Evolutionary conservation across 2,113 vertebrate species (phyloP), one percentile per base, ranked within the genome.

Genomic region (Scolopax mira): DNA sequence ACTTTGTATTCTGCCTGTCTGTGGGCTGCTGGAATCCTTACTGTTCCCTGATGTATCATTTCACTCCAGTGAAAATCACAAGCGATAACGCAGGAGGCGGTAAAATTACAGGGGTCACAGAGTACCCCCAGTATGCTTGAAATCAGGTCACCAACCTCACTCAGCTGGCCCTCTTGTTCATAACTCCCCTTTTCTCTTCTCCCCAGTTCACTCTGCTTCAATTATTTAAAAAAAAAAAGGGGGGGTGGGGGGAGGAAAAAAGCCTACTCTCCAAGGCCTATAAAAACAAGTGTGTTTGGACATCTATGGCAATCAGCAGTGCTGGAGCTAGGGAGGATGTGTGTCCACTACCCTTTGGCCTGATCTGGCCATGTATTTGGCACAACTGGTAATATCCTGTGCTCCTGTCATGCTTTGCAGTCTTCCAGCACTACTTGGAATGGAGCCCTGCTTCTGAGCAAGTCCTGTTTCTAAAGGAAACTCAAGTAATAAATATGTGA

Each of bases 11-110:
- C 92, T 79, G 81, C 73, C 35, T 79, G 58, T 91, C 74, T 80
- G n/a, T 87, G 82, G 85, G 44, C 27, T 94, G 94, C 95, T 92
- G 77, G 57, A 91, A 79, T 90, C 88, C 92, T 87, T 88, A 94
- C 62, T 75, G 83, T 86, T 88, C 94, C 83, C 90, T 94, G 70
- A 79, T 87, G 80, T 94, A 78, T 91, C 92, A 94, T 91, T 96
- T 96, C 57, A 86, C 57, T 84, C 62, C 78, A 89, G 54, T 94
- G 82, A 93, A 97, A 98, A 96, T 94, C 89, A 91, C 79, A 94
- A 92, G 92, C 25, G 37, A 89, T 96, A 96, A 94, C 83, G 86
- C 74, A 85, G 91, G 93, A 96, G 97, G 85, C 86, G 94, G 85
- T 90, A 94, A 96, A 95, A 95, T 90, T 77, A 77, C 93, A 95